phyloP scores from a whole-genome alignment of 2,113 vertebrate species.

The Petrocephalus microphthalmus region DNA sequence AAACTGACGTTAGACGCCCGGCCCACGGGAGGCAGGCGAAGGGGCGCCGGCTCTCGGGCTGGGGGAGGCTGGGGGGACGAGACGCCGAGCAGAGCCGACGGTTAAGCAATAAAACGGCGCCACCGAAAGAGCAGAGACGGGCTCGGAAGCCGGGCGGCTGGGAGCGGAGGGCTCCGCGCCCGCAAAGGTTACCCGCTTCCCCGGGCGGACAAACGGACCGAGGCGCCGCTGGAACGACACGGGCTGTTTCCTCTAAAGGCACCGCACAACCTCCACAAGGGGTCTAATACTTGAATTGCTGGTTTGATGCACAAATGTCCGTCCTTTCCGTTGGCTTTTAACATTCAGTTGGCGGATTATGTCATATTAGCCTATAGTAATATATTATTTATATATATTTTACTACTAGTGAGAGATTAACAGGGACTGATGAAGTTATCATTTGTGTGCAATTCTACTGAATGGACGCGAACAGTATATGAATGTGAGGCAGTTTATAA shows the following conservation, averaged over 20 bases:
- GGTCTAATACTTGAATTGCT: constrained; percentile 9
- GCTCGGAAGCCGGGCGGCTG: neutral
- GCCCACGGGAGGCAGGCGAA: neutral
- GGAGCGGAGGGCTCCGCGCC: neutral
- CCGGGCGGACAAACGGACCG: neutral
- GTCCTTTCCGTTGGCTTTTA: neutral
- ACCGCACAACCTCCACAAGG: neutral
- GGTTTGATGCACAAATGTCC: neutral
- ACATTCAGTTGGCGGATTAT: neutral
- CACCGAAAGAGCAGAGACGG: neutral
- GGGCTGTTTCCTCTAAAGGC: neutral
- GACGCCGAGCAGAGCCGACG: neutral
- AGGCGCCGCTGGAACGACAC: neutral
- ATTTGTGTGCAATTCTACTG: neutral
- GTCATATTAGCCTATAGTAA: neutral
- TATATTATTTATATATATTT: neutral
- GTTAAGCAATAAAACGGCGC: constrained; percentile 24
- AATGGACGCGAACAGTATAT: neutral
- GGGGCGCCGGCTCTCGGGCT: neutral
- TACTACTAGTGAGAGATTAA: neutral
- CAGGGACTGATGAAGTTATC: neutral
- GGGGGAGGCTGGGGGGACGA: too few species aligned
- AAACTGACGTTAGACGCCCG: neutral
- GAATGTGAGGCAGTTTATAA: neutral
- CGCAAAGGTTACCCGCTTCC: neutral